Evolutionary conservation across 2,888 invertebrate genomes (phyloP).

Genomic region (Nebria brevicollis): DNA sequence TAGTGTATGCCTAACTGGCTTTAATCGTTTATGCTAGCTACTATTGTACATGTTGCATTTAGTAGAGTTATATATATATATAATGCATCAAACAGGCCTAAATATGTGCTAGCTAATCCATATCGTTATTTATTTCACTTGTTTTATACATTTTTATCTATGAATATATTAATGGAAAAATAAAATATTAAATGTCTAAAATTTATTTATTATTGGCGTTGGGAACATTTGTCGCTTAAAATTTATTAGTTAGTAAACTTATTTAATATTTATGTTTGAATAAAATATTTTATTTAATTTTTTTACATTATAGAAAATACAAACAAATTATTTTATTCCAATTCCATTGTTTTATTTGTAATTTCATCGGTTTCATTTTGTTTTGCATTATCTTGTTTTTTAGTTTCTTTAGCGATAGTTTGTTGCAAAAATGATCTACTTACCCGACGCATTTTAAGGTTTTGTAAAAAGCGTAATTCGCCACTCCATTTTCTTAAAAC

Average conservation of each 20-base stretch:
- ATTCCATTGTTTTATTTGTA: background rate
- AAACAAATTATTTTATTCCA: background rate
- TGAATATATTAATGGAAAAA: background rate
- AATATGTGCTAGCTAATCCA: background rate
- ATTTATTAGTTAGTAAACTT: no score
- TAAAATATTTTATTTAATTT: no score
- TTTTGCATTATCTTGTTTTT: background rate
- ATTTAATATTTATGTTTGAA: no score
- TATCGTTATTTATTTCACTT: background rate
- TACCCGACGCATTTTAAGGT: conserved; percentile 73
- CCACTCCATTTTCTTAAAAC: conserved; percentile 74
- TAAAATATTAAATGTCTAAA: background rate
- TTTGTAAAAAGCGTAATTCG: conserved; percentile 72
- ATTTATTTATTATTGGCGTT: no score
- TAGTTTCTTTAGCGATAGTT: conserved; percentile 1
- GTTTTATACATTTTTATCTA: conserved; percentile 1
- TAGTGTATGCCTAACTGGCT: no score
- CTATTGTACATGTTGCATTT: background rate
- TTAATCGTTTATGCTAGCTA: no score
- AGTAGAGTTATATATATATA: background rate
- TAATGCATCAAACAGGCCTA: background rate
- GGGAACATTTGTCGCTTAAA: no score
- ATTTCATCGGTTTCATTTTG: background rate
- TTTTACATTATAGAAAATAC: no score
- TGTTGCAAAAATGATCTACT: conserved; percentile 58